Conservation (phyloP, 2,797 vertebrate genomes). For the Sebastiscus tertius region DNA sequence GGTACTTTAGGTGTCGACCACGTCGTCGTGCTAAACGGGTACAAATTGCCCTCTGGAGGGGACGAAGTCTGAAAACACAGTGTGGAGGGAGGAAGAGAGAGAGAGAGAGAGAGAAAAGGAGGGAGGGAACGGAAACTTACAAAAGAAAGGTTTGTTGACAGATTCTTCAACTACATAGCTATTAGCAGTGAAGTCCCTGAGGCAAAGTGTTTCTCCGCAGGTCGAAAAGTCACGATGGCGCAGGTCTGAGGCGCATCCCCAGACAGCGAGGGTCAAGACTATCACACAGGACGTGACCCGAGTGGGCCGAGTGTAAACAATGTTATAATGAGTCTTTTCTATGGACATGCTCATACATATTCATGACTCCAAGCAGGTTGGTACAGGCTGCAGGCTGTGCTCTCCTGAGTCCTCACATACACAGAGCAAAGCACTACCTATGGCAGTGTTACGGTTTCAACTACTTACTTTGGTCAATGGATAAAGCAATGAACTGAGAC, state of each 20-base stretch:
- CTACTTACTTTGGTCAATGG: not conserved
- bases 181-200: not conserved
- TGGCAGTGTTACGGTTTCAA: not conserved
- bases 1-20: not conserved
- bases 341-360: conserved; percentile 29
- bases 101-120: not conserved
- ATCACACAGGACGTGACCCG: not conserved
- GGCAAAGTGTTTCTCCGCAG: not conserved
- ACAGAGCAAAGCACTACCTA: not conserved
- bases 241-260: not conserved
- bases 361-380: not conserved
- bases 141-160: not conserved
- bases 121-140: not conserved
- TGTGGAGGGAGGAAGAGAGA: not conserved
- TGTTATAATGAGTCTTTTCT: conserved; percentile 35
- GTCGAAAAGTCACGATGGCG: conserved; percentile 7
- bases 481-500: not conserved
- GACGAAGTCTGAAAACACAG: not conserved
- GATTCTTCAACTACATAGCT: not conserved
- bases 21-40: not conserved
- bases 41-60: not conserved
- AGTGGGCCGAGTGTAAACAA: conserved; percentile 23
- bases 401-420: not conserved
- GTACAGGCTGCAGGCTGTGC: not conserved
- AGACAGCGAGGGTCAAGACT: conserved; percentile 16